Evolutionary conservation across 1,140 invertebrate species (phyloP).

Genomic region (Arctopsyche grandis): DNA sequence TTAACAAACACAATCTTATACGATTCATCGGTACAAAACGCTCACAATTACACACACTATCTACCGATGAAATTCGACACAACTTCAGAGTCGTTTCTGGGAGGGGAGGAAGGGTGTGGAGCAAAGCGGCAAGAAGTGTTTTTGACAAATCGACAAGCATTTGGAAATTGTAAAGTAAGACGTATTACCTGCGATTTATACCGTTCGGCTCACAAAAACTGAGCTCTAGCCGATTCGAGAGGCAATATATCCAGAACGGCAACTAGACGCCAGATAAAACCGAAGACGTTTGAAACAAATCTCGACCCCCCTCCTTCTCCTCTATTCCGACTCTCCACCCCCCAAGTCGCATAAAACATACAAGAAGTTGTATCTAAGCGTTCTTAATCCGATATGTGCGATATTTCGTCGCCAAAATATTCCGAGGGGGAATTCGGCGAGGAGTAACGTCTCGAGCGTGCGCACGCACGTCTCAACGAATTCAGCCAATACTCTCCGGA

Average conservation of each 20-base stretch:
- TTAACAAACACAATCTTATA: no score
- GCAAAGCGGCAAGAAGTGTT: conserved; percentile 12
- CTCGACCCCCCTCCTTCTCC: background rate
- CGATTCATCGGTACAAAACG: no score
- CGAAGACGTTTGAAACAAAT: conserved; percentile 1
- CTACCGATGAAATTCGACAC: background rate
- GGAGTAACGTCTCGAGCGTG: no score
- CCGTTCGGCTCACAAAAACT: conserved; percentile 44
- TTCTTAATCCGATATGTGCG: background rate
- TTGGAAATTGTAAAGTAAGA: conserved; percentile 55
- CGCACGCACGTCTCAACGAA: no score
- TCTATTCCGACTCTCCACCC: background rate
- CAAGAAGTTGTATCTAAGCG: background rate
- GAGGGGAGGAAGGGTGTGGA: conserved; percentile 5
- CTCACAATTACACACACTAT: no score
- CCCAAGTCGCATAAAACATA: background rate
- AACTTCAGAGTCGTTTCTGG: background rate
- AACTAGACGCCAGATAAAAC: conserved; percentile 3
- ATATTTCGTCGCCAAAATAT: background rate
- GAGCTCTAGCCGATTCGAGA: background rate
- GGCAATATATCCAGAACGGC: background rate
- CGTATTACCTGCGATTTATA: conserved; percentile 54
- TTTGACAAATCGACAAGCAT: conserved; percentile 52
- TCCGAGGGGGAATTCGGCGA: background rate
- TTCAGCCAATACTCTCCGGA: no score